These are phyloP conservation scores for Cerceris ruficornis DNA, from an alignment of 2,888 invertebrate genomes.

Conservation along the genomic window DNA sequence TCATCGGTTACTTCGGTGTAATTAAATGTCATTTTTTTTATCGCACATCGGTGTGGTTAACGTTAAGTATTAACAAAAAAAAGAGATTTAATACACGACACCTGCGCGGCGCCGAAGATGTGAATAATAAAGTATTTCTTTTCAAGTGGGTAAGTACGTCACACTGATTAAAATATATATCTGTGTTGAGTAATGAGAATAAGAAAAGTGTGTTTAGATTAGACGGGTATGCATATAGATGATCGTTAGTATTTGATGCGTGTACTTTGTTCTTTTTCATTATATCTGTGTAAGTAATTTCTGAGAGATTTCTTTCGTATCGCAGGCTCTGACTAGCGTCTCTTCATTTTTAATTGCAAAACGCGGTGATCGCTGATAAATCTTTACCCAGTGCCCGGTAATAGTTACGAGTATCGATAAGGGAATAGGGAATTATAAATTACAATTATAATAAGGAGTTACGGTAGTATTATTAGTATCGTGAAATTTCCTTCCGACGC, in stretches of 20 bases:
- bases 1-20: slow-evolving; percentile 10
- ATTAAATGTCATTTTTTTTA: slow-evolving; percentile 2
- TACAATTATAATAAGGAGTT: no score
- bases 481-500: no score
- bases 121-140: slow-evolving; percentile 40
- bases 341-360: no score
- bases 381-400: no score
- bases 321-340: background rate
- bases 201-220: slow-evolving; percentile 46
- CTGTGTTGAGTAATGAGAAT: slow-evolving; percentile 34
- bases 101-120: slow-evolving; percentile 24
- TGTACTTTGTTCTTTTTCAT: slow-evolving; percentile 16
- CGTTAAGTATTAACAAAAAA: slow-evolving; percentile 11
- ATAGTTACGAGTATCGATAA: no score
- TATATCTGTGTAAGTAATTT: slow-evolving; percentile 21
- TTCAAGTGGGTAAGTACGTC: slow-evolving; percentile 66
- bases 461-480: no score
- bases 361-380: no score
- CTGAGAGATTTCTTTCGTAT: background rate
- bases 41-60: slow-evolving; percentile 30
- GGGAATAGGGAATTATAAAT: no score
- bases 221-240: slow-evolving; percentile 50
- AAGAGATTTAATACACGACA: background rate
- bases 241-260: slow-evolving; percentile 27
- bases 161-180: slow-evolving; percentile 53